Percentiles rank a stretch among this genome's conserved stretches.
These are phyloP conservation scores for Oncorhynchus nerka DNA, from an alignment of 2,113 vertebrate species.

Conservation along the genomic window DNA sequence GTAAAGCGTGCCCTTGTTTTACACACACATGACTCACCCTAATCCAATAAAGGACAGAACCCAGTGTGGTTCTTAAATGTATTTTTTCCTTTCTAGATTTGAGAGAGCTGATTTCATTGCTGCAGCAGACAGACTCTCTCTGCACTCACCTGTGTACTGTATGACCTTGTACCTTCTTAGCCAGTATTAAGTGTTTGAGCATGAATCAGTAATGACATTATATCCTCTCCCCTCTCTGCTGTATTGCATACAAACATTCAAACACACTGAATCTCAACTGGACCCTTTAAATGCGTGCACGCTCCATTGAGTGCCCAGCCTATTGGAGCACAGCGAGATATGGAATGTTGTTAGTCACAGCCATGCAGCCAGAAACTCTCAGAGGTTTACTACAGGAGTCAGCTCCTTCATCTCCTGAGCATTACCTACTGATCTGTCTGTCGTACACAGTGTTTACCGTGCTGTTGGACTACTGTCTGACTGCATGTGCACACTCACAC, in stretches of 20 bases:
- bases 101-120: slow-evolving; percentile 33
- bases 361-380: slow-evolving; percentile 47
- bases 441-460: slow-evolving; percentile 35
- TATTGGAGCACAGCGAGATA: slow-evolving; percentile 53
- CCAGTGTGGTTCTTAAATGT: slow-evolving; percentile 29
- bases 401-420: slow-evolving; percentile 40
- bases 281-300: slow-evolving; percentile 46
- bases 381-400: slow-evolving; percentile 51
- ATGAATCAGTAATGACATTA: slow-evolving; percentile 78
- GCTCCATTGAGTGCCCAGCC: slow-evolving; percentile 52
- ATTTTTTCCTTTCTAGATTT: slow-evolving; percentile 35
- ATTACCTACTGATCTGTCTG: slow-evolving; percentile 35
- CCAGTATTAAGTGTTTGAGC: slow-evolving; percentile 54
- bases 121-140: slow-evolving; percentile 24
- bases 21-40: slow-evolving; percentile 24
- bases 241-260: slow-evolving; percentile 48
- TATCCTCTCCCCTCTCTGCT: slow-evolving; percentile 55
- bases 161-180: slow-evolving; percentile 73
- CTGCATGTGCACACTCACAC: background rate
- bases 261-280: slow-evolving; percentile 48
- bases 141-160: slow-evolving; percentile 37
- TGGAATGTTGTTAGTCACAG: slow-evolving; percentile 64
- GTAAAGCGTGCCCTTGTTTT: slow-evolving; percentile 44
- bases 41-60: slow-evolving; percentile 51
- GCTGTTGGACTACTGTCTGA: slow-evolving; percentile 4